Evolutionary conservation across 2,113 vertebrate genomes (phyloP).

Genomic region (Burhinus oedicnemus): DNA sequence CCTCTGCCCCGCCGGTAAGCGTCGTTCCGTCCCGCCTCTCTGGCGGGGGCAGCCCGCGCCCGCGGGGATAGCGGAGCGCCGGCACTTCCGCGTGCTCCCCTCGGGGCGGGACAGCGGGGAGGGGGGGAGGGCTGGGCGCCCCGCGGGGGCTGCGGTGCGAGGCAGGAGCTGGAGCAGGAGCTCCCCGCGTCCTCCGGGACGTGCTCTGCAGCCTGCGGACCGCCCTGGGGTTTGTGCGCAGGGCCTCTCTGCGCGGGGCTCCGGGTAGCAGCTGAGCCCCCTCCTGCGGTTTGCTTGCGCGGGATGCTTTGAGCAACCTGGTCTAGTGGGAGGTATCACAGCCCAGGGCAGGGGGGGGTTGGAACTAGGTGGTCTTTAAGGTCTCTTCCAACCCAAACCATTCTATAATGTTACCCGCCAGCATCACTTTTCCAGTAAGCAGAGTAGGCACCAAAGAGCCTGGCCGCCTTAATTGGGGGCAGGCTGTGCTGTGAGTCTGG

Average conservation of each 20-base stretch:
- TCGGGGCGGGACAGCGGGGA: too few relatives aligned
- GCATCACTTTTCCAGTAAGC: fast-evolving
- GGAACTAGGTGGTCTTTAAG: background rate
- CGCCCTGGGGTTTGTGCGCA: fast-evolving
- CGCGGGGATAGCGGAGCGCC: background rate
- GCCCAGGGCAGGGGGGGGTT: background rate
- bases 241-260: fast-evolving
- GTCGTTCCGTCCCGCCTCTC: fast-evolving
- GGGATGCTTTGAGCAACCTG: background rate
- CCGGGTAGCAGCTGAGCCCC: background rate
- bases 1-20: fast-evolving
- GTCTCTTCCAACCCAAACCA: background rate
- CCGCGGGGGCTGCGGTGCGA: too few relatives aligned
- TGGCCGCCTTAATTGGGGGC: fast-evolving
- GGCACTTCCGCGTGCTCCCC: too few relatives aligned
- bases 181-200: fast-evolving
- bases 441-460: background rate
- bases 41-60: background rate
- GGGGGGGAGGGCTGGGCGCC: too few relatives aligned
- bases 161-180: too few relatives aligned
- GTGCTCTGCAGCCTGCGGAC: background rate
- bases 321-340: background rate
- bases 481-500: background rate
- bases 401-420: background rate
- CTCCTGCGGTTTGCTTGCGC: background rate